Evolutionary conservation across 2,888 invertebrate species (phyloP).

Genomic region (Pristionchus arcanus): DNA sequence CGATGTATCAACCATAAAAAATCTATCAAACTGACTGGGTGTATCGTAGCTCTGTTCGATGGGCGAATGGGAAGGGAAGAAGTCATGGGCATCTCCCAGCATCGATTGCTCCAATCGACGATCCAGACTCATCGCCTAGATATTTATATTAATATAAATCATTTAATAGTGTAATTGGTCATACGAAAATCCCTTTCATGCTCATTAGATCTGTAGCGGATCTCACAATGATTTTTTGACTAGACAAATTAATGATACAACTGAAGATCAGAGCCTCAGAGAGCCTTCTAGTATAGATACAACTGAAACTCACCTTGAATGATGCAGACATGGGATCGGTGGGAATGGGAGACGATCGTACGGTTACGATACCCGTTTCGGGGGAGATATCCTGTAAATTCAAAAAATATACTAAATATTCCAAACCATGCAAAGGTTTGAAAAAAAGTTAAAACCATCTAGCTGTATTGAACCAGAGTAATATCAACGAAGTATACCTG

Average conservation of each 20-base stretch:
- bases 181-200: background rate
- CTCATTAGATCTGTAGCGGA: background rate
- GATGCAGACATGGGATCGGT: constrained; percentile 61
- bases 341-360: constrained; percentile 52
- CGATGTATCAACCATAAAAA: background rate
- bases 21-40: constrained; percentile 17
- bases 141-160: background rate
- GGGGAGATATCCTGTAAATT: constrained; percentile 63
- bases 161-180: background rate
- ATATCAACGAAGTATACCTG: background rate
- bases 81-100: background rate
- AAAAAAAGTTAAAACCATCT: too few relatives aligned
- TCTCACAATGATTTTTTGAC: background rate
- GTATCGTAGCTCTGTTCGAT: constrained; percentile 54
- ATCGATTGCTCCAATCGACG: constrained; percentile 43
- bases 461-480: background rate
- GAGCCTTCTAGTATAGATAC: background rate
- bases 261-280: background rate
- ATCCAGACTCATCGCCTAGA: constrained; percentile 54
- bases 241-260: background rate
- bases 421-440: too few relatives aligned
- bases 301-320: constrained; percentile 18
- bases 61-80: constrained; percentile 19
- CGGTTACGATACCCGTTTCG: constrained; percentile 65
- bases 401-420: too few relatives aligned